Base-by-base conservation (phyloP, 2,797 vertebrate species). In the Calcarius lapponicus region DNA sequence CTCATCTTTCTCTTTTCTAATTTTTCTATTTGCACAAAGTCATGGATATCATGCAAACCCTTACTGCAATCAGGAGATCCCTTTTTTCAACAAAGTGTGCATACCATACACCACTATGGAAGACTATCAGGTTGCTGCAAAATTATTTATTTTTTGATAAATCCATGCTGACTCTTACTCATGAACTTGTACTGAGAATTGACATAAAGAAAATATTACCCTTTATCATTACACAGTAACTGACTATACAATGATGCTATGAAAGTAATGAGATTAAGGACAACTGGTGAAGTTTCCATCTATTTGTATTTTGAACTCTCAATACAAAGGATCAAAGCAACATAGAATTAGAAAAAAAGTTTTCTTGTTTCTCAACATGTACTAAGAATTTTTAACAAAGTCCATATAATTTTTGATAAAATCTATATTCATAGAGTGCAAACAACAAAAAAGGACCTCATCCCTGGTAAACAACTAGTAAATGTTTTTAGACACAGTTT, bases 261-360 rank as follows among this genome's bases (percentile, higher is more conserved):
- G 18, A 85, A 90, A 60, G 54, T 22, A 4, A 61, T 20, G 28
- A 74, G 6, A 38, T 58, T 66, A 65, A 47, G 53, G 13, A 58
- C 38, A 3, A 78, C 28, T 74, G 0, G 9, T 75, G 47, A 69
- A 50, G 4, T 38, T 80, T 78, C 11, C 17, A 51, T 43, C n/a
- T 75, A 40, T 56, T 72, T 51, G 15, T 56, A 17, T 60, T 62
- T 19, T 81, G 19, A 80, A 34, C 28, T 78, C 10, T 64, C 25
- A 47, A 10, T 29, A 60, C 5, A 62, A 69, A 73, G 7, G 7
- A 25, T 34, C 12, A 69, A 79, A 81, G 90, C 6, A 54, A 4
- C 2, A 28, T 5, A 60, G 5, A 58, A 45, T 56, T 6, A 53
- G n/a, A 69, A 51, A 19, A 19, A 20, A n/a, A n/a, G 0, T 1